A percentile compares a stretch with the other conserved stretches of the same genome.
Evolutionary conservation across 92 coral and sea anemone species (phyloP).

Genomic region (Porites divaricata): DNA sequence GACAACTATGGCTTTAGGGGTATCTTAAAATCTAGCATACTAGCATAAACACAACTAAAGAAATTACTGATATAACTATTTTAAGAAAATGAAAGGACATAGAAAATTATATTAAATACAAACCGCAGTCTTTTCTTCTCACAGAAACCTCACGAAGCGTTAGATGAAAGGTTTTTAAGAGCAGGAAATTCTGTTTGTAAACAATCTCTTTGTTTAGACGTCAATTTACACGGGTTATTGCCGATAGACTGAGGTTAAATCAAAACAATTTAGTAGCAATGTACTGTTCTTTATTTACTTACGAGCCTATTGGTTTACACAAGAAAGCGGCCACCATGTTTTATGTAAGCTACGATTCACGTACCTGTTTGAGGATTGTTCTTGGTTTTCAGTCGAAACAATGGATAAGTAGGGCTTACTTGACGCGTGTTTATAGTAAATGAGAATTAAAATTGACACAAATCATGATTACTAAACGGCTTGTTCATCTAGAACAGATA

Average conservation of each 20-base stretch:
- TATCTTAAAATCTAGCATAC: neutral
- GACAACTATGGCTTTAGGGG: neutral
- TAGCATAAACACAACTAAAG: neutral
- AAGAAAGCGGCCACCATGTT: constrained; percentile 15
- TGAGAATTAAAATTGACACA: constrained; percentile 7
- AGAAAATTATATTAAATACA: neutral
- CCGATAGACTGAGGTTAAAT: constrained; percentile 34
- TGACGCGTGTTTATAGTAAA: constrained; percentile 15
- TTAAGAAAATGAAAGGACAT: neutral
- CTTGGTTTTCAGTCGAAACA: constrained; percentile 18
- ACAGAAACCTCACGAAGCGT: neutral
- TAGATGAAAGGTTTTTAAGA: constrained; percentile 3
- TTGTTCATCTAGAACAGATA: neutral
- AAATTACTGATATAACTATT: neutral
- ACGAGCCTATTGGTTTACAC: constrained; percentile 3
- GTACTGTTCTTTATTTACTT: constrained; percentile 8
- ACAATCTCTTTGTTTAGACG: constrained; percentile 34
- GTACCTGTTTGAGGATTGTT: constrained; percentile 19
- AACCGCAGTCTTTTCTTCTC: neutral
- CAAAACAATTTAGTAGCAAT: constrained; percentile 29
- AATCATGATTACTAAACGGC: constrained; percentile 11
- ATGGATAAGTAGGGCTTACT: constrained; percentile 12
- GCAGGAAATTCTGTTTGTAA: constrained; percentile 45
- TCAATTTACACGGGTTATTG: constrained; percentile 38
- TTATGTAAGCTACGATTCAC: constrained; percentile 19